These are phyloP conservation scores for Actinopyga echinites DNA, from an alignment of 53 echinoderm and acorn worm species.

Conservation along the genomic window DNA sequence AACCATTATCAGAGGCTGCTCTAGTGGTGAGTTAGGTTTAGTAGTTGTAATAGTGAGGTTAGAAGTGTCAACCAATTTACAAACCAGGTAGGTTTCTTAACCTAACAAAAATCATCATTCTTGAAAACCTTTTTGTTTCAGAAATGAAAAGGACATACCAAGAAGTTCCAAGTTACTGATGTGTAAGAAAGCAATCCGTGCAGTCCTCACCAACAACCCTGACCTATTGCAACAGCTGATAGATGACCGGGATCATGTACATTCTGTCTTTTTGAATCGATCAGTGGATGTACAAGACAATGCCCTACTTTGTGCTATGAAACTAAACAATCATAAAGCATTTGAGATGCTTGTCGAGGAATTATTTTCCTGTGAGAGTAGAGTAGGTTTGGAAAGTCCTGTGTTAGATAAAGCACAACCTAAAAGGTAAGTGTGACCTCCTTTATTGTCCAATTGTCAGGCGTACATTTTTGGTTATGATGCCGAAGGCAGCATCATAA, in stretches of 20 bases:
- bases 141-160: constrained; percentile 81
- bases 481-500: too few species aligned
- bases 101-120: background rate
- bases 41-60: too few species aligned
- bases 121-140: constrained; percentile 1
- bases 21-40: too few species aligned
- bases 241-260: constrained; percentile 67
- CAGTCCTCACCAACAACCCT: constrained; percentile 90
- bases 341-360: constrained; percentile 28
- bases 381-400: constrained; percentile 39
- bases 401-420: constrained; percentile 51
- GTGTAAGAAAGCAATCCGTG: constrained; percentile 86
- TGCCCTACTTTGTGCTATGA: constrained; percentile 81
- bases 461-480: background rate
- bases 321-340: constrained; percentile 6
- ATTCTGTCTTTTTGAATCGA: constrained; percentile 58
- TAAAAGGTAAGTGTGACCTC: constrained; percentile 53
- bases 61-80: too few species aligned
- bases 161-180: constrained; percentile 76
- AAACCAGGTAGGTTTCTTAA: too few species aligned
- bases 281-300: constrained; percentile 65
- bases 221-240: constrained; percentile 68
- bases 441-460: background rate
- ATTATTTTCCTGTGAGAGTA: background rate
- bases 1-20: too few species aligned